phyloP scores from a whole-genome alignment of 2,888 invertebrate species.

The Ernsta delagoae region DNA sequence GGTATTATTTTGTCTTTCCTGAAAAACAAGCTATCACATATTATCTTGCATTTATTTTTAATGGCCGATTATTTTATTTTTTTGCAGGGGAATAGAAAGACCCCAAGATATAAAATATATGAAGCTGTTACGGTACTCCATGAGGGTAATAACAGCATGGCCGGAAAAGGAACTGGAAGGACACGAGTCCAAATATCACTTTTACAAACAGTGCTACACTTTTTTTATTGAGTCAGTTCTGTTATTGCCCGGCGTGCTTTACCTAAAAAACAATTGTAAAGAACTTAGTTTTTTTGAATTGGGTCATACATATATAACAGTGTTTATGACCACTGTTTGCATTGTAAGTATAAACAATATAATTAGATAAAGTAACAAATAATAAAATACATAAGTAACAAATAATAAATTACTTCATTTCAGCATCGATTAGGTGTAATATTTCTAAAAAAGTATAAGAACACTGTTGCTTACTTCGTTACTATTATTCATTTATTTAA shows the following conservation, averaged over 20 bases:
- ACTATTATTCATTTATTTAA: slow-evolving; percentile 40
- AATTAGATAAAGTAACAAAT: neutral
- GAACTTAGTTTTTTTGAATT: slow-evolving; percentile 36
- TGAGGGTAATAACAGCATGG: slow-evolving; percentile 37
- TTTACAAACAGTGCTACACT: slow-evolving; percentile 30
- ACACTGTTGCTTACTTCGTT: slow-evolving; percentile 36
- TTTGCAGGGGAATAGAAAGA: slow-evolving; percentile 35
- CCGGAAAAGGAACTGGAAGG: slow-evolving; percentile 29
- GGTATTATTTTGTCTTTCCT: too few relatives aligned
- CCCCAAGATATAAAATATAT: slow-evolving; percentile 40
- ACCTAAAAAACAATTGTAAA: slow-evolving; percentile 29
- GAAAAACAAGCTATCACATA: too few relatives aligned
- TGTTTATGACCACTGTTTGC: slow-evolving; percentile 37
- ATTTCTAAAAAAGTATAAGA: slow-evolving; percentile 33
- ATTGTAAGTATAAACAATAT: slow-evolving; percentile 25
- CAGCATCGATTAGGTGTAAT: slow-evolving; percentile 35
- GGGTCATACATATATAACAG: slow-evolving; percentile 41
- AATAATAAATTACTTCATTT: slow-evolving; percentile 9
- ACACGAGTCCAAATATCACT: slow-evolving; percentile 24
- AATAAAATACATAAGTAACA: neutral
- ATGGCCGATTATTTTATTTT: too few relatives aligned
- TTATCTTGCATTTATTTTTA: too few relatives aligned
- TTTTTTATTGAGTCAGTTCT: slow-evolving; percentile 28
- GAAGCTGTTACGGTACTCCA: slow-evolving; percentile 30
- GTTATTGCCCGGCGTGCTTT: slow-evolving; percentile 36